Evolutionary conservation across 2,888 invertebrate genomes (phyloP).

Genomic region (Prenolepis imparis): DNA sequence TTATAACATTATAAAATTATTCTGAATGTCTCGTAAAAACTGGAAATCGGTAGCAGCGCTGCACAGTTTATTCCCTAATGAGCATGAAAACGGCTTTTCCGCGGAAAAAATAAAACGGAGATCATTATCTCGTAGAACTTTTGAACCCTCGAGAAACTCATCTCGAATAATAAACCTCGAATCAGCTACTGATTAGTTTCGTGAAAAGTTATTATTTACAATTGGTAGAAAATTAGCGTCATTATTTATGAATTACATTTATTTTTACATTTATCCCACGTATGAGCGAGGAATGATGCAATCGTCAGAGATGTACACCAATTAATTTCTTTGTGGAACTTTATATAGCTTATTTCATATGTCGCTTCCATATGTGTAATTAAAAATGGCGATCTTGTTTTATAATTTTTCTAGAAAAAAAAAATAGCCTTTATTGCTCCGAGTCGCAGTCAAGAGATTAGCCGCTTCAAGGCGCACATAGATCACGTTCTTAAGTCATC

Average conservation of each 20-base stretch:
- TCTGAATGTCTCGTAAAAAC: conserved; percentile 27
- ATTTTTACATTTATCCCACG: conserved; percentile 2
- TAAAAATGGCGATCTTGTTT: conserved; percentile 24
- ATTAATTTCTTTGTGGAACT: conserved; percentile 3
- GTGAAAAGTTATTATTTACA: background rate
- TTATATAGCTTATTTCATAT: conserved; percentile 14
- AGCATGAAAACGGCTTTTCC: conserved; percentile 26
- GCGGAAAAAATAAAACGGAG: background rate
- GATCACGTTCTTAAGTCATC: conserved; percentile 22
- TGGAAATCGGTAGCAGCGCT: conserved; percentile 24
- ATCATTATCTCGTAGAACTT: conserved; percentile 17
- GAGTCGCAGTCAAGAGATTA: background rate
- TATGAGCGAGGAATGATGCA: background rate
- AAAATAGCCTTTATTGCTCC: background rate
- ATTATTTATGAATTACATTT: conserved; percentile 26
- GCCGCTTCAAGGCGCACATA: background rate
- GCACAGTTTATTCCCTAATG: background rate
- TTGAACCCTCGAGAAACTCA: conserved; percentile 3
- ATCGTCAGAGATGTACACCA: background rate
- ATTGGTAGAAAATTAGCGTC: conserved; percentile 1
- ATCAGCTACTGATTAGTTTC: background rate
- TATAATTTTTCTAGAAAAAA: conserved; percentile 1
- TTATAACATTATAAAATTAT: conserved; percentile 17
- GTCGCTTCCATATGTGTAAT: background rate
- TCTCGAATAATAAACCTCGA: background rate